Evolutionary conservation across 1,140 invertebrate genomes (phyloP).

Genomic region (Hirudo medicinalis): DNA sequence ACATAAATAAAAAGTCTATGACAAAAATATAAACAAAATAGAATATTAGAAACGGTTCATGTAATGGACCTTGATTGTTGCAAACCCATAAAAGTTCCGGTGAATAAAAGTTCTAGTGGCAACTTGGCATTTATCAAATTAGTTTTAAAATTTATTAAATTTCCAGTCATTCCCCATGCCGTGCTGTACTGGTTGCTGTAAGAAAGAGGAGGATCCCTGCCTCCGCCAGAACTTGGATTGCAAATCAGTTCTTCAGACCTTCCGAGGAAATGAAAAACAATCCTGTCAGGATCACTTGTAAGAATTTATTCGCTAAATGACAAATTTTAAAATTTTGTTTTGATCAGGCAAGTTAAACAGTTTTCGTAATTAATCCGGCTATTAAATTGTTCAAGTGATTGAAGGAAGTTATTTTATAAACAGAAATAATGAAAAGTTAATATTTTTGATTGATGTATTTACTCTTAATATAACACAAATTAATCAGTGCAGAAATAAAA

Average conservation of each 20-base stretch:
- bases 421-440: no score
- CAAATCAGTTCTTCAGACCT: not conserved
- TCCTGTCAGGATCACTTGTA: not conserved
- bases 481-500: not conserved
- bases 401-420: not conserved
- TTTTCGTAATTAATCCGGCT: not conserved
- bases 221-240: not conserved
- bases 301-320: not conserved
- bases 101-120: no score
- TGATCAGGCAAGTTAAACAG: no score
- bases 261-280: not conserved
- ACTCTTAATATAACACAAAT: not conserved
- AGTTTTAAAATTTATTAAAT: no score
- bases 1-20: no score
- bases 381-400: not conserved
- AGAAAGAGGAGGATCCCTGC: not conserved
- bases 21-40: no score
- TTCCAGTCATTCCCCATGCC: slow-evolving; percentile 1
- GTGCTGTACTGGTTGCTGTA: not conserved
- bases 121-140: no score
- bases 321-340: no score
- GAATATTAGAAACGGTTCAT: no score
- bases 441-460: not conserved
- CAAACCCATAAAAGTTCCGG: no score
- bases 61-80: no score